Evolutionary conservation across 2,797 vertebrate species (phyloP).

Genomic region (Muscicapa comitata): DNA sequence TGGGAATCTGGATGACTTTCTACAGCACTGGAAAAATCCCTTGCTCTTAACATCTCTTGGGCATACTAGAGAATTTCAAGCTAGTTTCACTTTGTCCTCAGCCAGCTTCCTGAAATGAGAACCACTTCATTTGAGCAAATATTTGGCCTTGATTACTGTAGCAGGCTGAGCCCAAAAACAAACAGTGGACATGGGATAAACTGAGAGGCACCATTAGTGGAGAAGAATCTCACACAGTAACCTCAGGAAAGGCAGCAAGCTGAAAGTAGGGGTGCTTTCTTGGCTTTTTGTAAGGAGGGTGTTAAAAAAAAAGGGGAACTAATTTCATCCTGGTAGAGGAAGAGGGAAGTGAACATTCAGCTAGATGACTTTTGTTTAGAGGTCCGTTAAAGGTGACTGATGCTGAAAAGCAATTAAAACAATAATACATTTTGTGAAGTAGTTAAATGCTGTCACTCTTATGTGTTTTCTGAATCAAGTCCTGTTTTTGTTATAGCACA

Average conservation of each 20-base stretch:
- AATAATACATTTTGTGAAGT: background rate
- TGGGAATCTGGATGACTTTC: constrained; percentile 25
- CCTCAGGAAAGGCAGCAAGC: background rate
- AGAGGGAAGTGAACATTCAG: background rate
- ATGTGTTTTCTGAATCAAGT: background rate
- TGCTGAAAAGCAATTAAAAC: background rate
- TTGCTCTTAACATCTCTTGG: constrained; percentile 29
- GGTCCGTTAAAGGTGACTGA: background rate
- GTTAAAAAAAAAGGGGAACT: background rate
- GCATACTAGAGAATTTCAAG: constrained; percentile 30
- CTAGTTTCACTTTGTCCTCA: constrained; percentile 47
- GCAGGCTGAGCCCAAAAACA: constrained; percentile 53
- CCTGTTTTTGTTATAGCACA: background rate
- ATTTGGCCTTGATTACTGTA: constrained; percentile 62
- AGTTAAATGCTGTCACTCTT: background rate
- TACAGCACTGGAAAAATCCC: constrained; percentile 37
- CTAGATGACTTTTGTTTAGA: background rate
- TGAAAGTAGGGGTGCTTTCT: background rate
- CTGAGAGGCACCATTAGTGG: background rate
- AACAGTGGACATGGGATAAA: constrained; percentile 50
- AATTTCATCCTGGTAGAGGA: background rate
- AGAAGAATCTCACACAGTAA: background rate
- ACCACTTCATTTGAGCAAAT: constrained; percentile 65
- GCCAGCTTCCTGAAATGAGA: constrained; percentile 45
- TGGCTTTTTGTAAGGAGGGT: background rate